phyloP scores from a whole-genome alignment of 2,113 vertebrate genomes.

The Jaculus jaculus region DNA sequence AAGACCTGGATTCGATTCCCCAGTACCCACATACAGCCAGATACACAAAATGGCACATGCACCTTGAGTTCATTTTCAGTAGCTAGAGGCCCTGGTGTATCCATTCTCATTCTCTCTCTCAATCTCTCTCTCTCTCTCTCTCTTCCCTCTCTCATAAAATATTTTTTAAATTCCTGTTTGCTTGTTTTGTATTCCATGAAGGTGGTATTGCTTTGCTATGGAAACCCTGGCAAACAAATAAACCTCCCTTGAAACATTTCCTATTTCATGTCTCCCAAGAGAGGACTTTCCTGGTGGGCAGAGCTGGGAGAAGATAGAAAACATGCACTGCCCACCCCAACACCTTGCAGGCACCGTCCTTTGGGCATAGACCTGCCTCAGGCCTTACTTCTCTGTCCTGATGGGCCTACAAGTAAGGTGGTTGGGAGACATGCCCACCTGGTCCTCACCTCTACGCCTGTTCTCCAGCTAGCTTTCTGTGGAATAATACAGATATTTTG shows the following conservation, averaged over 20 bases:
- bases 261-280: too few relatives aligned
- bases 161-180: too few relatives aligned
- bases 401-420: neutral
- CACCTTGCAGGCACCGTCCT: neutral
- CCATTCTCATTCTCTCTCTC: too few relatives aligned
- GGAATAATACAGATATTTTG: neutral
- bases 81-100: too few relatives aligned
- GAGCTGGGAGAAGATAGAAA: neutral
- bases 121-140: too few relatives aligned
- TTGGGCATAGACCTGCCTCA: accelerated
- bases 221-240: neutral
- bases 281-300: neutral
- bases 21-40: too few relatives aligned
- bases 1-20: too few relatives aligned
- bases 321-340: accelerated
- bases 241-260: neutral
- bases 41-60: too few relatives aligned
- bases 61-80: too few relatives aligned
- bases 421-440: neutral
- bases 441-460: neutral
- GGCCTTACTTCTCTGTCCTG: neutral
- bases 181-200: neutral
- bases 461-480: neutral
- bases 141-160: too few relatives aligned
- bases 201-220: neutral